Conservation (phyloP, 2,888 invertebrate species). For the Cylloceria caligata region DNA sequence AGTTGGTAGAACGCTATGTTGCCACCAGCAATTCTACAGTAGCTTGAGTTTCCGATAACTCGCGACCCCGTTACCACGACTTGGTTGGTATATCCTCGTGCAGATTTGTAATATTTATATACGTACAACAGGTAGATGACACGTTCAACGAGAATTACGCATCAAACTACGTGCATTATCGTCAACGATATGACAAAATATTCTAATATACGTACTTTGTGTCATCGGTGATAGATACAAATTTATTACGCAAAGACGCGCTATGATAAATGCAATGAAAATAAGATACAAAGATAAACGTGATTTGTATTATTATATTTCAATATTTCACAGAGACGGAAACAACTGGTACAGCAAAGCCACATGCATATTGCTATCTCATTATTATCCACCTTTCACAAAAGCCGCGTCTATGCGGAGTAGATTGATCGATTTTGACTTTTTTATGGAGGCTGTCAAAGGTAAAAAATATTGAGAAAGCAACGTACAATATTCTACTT, state of each 20-base stretch:
- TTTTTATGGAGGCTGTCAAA: too few relatives aligned
- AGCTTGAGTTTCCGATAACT: slow-evolving; percentile 12
- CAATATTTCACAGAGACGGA: neutral
- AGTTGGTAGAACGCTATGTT: neutral
- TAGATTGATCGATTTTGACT: too few relatives aligned
- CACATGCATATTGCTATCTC: too few relatives aligned
- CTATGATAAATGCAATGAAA: too few relatives aligned
- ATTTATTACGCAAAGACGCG: neutral
- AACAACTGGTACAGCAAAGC: neutral
- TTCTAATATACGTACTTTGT: neutral
- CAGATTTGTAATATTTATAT: neutral
- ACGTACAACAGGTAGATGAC: neutral
- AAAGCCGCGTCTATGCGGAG: too few relatives aligned
- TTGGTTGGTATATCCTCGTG: neutral
- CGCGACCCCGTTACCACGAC: slow-evolving; percentile 43
- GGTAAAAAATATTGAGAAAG: too few relatives aligned
- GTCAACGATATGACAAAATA: neutral
- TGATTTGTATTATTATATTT: neutral
- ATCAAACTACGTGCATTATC: neutral
- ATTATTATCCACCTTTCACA: too few relatives aligned
- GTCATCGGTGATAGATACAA: neutral
- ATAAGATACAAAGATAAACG: neutral
- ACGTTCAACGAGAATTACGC: neutral
- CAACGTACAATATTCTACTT: too few relatives aligned
- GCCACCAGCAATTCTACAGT: neutral